These are phyloP conservation scores for Amphipyra berbera DNA, from an alignment of 2,888 invertebrate species.

Conservation along the genomic window DNA sequence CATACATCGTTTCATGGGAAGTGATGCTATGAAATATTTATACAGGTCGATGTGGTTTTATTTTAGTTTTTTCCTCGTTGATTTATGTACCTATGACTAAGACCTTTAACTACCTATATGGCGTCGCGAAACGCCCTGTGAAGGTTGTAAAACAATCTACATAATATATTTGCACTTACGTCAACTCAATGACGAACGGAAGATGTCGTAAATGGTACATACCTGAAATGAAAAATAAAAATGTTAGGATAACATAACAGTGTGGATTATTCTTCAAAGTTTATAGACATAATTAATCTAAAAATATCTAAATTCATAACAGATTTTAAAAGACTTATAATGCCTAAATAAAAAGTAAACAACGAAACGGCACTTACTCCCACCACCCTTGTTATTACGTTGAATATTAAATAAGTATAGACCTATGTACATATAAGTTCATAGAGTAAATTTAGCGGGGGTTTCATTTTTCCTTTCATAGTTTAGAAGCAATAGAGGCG, in stretches of 20 bases:
- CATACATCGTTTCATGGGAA: not conserved
- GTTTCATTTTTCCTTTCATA: slow-evolving; percentile 67
- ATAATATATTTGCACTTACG: slow-evolving; percentile 52
- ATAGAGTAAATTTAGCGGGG: slow-evolving; percentile 54
- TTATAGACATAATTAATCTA: too few species aligned
- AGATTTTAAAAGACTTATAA: not conserved
- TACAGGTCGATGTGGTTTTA: slow-evolving; percentile 17
- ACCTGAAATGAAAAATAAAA: slow-evolving; percentile 55
- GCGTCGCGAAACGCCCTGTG: slow-evolving; percentile 22
- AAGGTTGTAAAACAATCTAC: slow-evolving; percentile 34
- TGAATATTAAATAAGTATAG: slow-evolving; percentile 53
- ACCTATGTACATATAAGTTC: slow-evolving; percentile 52
- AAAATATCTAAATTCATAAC: not conserved
- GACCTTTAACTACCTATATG: slow-evolving; percentile 26
- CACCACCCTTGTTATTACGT: slow-evolving; percentile 25
- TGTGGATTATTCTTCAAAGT: not conserved
- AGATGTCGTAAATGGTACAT: slow-evolving; percentile 46
- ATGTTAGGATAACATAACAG: slow-evolving; percentile 12
- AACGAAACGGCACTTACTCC: slow-evolving; percentile 14
- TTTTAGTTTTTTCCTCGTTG: slow-evolving; percentile 34
- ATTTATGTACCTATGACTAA: slow-evolving; percentile 33
- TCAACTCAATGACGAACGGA: slow-evolving; percentile 35
- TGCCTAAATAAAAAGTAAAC: slow-evolving; percentile 6
- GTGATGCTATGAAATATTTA: slow-evolving; percentile 14
- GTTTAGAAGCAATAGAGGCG: slow-evolving; percentile 62